phyloP scores from a whole-genome alignment of 2,113 vertebrate species.

The Colinus virginianus region DNA sequence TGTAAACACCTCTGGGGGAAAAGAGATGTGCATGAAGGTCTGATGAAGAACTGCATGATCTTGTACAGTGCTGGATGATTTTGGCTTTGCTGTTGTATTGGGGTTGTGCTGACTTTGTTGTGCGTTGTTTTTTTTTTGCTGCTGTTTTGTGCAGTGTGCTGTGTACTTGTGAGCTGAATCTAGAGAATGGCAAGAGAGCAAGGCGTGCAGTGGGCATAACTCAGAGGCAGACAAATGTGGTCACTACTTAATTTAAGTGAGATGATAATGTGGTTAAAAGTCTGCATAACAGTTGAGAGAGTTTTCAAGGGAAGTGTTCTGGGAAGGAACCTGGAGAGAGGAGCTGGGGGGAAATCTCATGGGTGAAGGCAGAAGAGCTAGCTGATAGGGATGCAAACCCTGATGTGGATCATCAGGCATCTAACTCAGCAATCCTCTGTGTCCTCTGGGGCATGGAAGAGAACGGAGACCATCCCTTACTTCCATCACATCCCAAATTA shows the following conservation, averaged over 20 bases:
- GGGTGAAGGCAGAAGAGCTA: not conserved
- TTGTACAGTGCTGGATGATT: not conserved
- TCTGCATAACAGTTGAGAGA: not conserved
- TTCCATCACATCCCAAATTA: conserved; percentile 34
- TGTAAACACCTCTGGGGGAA: not conserved
- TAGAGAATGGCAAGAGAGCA: fast-evolving
- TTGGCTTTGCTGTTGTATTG: not conserved
- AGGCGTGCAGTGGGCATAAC: not conserved
- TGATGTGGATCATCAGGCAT: not conserved
- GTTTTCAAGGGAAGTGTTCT: not conserved
- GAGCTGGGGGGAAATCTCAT: not conserved
- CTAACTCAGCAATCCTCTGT: not conserved
- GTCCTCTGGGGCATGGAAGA: not conserved
- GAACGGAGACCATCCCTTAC: not conserved
- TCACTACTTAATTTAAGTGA: not conserved
- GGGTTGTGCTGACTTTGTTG: not conserved
- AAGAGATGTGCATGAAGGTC: not conserved
- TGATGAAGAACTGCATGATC: not conserved
- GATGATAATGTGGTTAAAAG: not conserved
- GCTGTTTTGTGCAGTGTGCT: not conserved
- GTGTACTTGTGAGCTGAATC: not conserved
- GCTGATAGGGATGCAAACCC: not conserved
- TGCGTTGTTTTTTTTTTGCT: not conserved
- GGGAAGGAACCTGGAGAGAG: not conserved
- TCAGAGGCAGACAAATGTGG: not conserved